A percentile compares a stretch with the other conserved stretches of the same genome.
Evolutionary conservation across 2,113 vertebrate species (phyloP).

Genomic region (human): GRCh38 chr5:11428501-11429000

Average conservation of each 20-base stretch:
- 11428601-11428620: too few species aligned
- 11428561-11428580: neutral
- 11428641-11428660: neutral
- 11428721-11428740: neutral
- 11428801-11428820: neutral
- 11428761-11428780: neutral
- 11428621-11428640: fast-evolving
- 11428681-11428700: neutral
- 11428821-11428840: neutral
- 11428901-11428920: neutral
- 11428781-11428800: neutral
- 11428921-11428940: neutral
- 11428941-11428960: neutral
- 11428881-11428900: neutral
- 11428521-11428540: neutral
- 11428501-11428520: too few species aligned
- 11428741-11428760: neutral
- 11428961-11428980: neutral
- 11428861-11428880: neutral
- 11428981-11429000: neutral
- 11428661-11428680: neutral
- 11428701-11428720: neutral
- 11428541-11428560: neutral
- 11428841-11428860: neutral
- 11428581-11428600: neutral